phyloP scores from a whole-genome alignment of 2,797 vertebrate species.

The Enteromius thamalakanensis region DNA sequence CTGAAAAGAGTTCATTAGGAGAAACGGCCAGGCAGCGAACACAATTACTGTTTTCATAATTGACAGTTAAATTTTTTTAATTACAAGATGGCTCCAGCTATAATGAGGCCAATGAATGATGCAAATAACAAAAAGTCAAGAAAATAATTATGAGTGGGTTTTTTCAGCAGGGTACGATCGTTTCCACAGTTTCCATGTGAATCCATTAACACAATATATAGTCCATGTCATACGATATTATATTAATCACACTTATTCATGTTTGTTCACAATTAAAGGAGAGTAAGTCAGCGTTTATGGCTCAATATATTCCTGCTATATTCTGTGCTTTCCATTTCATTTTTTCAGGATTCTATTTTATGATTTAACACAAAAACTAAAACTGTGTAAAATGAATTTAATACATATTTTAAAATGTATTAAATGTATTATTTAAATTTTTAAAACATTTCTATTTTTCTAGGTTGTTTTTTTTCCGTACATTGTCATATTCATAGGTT shows the following conservation, averaged over 20 bases:
- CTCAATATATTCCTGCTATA: neutral
- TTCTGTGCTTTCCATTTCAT: neutral
- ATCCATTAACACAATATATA: constrained; percentile 67
- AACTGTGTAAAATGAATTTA: neutral
- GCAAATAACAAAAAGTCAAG: constrained; percentile 67
- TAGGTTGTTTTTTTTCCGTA: neutral
- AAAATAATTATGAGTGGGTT: constrained; percentile 63
- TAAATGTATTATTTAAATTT: neutral
- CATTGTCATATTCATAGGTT: neutral
- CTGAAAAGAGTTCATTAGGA: neutral
- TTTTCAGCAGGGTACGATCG: constrained; percentile 59
- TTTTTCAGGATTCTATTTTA: neutral
- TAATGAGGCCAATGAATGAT: constrained; percentile 44
- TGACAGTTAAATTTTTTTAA: constrained; percentile 71
- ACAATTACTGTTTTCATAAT: constrained; percentile 72
- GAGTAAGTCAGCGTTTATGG: neutral
- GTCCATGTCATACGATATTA: no score
- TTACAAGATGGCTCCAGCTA: constrained; percentile 57
- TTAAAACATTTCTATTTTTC: neutral
- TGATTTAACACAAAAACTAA: neutral
- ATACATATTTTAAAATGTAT: neutral
- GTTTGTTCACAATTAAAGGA: neutral
- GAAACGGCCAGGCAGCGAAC: constrained; percentile 41
- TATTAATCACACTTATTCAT: neutral
- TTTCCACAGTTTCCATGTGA: constrained; percentile 49